Base-by-base conservation (phyloP, 2,888 invertebrate species). In the Scotopteryx bipunctaria region DNA sequence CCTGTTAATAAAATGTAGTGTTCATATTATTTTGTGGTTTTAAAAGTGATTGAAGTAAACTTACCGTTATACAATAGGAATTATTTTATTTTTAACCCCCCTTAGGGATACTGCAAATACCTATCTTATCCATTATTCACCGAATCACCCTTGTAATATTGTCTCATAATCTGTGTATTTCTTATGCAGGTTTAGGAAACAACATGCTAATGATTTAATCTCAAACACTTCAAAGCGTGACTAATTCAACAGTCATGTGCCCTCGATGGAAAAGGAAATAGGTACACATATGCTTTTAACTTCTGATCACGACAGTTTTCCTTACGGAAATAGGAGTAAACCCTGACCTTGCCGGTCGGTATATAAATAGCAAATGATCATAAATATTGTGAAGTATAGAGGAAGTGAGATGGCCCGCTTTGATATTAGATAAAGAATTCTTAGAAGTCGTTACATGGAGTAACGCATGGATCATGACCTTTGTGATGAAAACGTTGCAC, bases 311-410 rank as follows among this genome's bases (percentile, higher is more conserved):
- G 21, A 33, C 19, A 13, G 29, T 42, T 47, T 38, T 27, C 42
- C 37, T 25, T 19, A 27, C 46, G 42, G 42, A 53, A 42, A 47
- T 17, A 11, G 9, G n/a, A 23, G 11, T 17, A 35, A 41, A 31
- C 47, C 38, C 16, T 47, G 47, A 53, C 53, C 53, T 53, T 38
- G 15, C 38, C 47, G 43, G 36, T 13, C 6, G 17, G 36, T 16
- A 37, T 37, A 47, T 47, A 43, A 47, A 53, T 43, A 47, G 41
- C 14, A n/a, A 43, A 37, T 33, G 17, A 42, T 42, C n/a, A 38
- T 47, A 47, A 29, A 37, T 38, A 47, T 29, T 35, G 33, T 29
- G 8, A 17, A 21, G 17, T 32, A 27, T 42, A 44, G 44, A 38
- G 29, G 31, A 38, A 43, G 53, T 43, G 27, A 46, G 21, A 36